Evolutionary conservation across 2,888 invertebrate species (phyloP), one percentile per base, ranked within the genome.

Genomic region (Dasypolia templi): DNA sequence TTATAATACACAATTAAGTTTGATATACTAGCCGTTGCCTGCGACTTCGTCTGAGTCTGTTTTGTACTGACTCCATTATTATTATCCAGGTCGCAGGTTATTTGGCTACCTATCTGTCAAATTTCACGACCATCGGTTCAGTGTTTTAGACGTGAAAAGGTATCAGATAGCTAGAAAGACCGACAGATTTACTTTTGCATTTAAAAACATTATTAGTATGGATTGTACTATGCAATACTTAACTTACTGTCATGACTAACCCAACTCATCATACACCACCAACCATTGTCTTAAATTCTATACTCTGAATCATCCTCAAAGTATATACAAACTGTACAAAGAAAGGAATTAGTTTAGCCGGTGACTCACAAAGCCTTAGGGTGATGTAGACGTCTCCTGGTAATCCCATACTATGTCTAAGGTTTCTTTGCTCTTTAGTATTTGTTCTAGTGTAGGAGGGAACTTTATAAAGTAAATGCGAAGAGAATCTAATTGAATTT

Each of bases 291-390:
- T 72, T 26, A 35, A 39, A 22, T n/a, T 46, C 11, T 56, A 26
- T 22, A 26, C 22, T 46, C 19, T 77, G 75, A 83, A 79, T 85
- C 63, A 84, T 39, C 62, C 61, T 56, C 70, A 66, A 56, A 73
- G 29, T n/a, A 64, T 46, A 59, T 44, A 56, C 29, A 9, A 64
- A 51, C 66, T 64, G 56, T 72, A 77, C 53, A 85, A 83, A 82
- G 75, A 72, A 70, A 59, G 76, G 72, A 82, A 77, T 79, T 79
- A 82, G 82, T 71, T 77, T 46, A 65, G 63, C 39, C 82, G 70
- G 79, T 89, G 89, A 90, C 75, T 90, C 90, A 90, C 53, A 81
- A 85, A 83, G 75, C 76, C 77, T 75, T 80, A 73, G 81, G 82
- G 77, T 66, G 70, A 71, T 72, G 81, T 76, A 62, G 81, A 53